Evolutionary conservation across 2,888 invertebrate species (phyloP), one percentile per base, ranked within the genome.

Genomic region (Uropetala carovei): DNA sequence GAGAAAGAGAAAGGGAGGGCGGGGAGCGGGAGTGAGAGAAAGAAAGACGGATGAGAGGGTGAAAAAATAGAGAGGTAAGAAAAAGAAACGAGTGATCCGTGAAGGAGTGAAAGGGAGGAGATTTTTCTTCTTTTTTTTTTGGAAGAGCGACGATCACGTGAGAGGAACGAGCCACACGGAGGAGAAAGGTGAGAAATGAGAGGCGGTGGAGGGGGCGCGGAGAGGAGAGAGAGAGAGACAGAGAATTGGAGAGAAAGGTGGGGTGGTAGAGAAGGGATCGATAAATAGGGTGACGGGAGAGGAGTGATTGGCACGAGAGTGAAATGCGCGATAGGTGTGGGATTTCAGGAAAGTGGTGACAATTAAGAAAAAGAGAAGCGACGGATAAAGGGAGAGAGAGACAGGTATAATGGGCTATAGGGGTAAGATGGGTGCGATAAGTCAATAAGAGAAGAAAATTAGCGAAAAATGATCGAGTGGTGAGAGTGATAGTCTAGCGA

Each of bases 11-110:
- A 43, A 43, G 43, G 43, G 16, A 10, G n/a, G 56, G 57, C 14
- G 57, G 86, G 57, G 86, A 86, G 22, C 57, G 57, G n/a, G 86
- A 58, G 86, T 13, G 57, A 58, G 86, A 56, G 14, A 22, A 58
- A 86, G 43, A 18, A n/a, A 86, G 86, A 86, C 58, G n/a, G 18
- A 58, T 43, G 43, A 43, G 43, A 43, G 43, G 43, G 5, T 43
- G 43, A 43, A 43, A 43, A 14, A 22, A 58, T 43, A 27, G 57
- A n/a, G n/a, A n/a, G 57, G 22, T 18, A 27, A 18, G 7, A 30
- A 30, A 56, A 56, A 84, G 43, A 43, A 30, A 84, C 18, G 18
- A 30, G 84, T 10, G 84, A 84, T 84, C 16, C 56, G 18, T 10
- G 57, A 56, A 58, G 43, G 84, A 84, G 84, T 56, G 43, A 30